Percentiles rank a stretch among this genome's conserved stretches.
Conservation (phyloP, 2,113 vertebrate genomes). For the Notothenia coriiceps region DNA sequence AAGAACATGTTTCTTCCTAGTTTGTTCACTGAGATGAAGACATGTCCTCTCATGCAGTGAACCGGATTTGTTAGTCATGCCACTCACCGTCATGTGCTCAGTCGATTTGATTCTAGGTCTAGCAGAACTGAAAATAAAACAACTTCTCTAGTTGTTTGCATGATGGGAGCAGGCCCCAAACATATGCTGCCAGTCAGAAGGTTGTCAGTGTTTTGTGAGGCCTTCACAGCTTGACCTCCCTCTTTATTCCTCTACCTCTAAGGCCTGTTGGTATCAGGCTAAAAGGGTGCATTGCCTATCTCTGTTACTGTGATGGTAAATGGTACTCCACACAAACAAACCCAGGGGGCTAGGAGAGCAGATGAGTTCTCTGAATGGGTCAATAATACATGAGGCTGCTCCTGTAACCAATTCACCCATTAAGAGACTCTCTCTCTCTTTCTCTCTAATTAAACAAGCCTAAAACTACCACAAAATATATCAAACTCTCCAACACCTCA, state of each 20-base stretch:
- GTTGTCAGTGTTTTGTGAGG: slow-evolving; percentile 42
- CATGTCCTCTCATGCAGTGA: slow-evolving; percentile 28
- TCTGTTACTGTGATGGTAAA: slow-evolving; percentile 44
- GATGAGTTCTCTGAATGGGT: slow-evolving; percentile 56
- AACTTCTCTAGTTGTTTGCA: background rate
- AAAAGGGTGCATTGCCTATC: slow-evolving; percentile 28
- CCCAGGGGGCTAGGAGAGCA: slow-evolving; percentile 35
- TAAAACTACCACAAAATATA: slow-evolving; percentile 14
- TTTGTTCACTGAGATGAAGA: background rate
- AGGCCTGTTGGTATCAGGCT: slow-evolving; percentile 29
- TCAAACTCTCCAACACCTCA: background rate
- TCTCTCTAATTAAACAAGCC: slow-evolving; percentile 11
- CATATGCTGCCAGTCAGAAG: slow-evolving; percentile 20
- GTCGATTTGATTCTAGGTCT: background rate
- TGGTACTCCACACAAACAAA: slow-evolving; percentile 38
- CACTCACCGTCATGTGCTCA: background rate
- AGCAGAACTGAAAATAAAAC: background rate
- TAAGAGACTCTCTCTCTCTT: slow-evolving; percentile 26
- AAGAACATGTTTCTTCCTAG: slow-evolving; percentile 7
- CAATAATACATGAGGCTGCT: slow-evolving; percentile 78
- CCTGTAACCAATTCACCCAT: slow-evolving; percentile 55
- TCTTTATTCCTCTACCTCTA: slow-evolving; percentile 30
- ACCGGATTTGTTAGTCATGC: slow-evolving; percentile 6
- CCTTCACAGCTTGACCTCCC: slow-evolving; percentile 57
- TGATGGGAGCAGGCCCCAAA: background rate